These are phyloP conservation scores for Buathra laborator DNA, from an alignment of 2,888 invertebrate genomes.

Conservation along the genomic window DNA sequence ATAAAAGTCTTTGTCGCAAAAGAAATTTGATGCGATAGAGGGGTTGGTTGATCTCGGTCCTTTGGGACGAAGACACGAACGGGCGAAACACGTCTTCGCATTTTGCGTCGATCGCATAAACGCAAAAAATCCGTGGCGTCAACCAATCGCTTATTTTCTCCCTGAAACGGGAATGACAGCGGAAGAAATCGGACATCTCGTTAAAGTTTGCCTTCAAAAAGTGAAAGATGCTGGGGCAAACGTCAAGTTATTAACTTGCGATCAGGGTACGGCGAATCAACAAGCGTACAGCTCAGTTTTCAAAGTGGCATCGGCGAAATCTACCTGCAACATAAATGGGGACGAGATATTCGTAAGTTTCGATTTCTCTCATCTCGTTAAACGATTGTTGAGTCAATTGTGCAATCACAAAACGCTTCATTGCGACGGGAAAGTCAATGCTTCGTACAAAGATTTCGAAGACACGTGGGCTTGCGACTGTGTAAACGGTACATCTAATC, in stretches of 20 bases:
- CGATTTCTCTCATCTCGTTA: conserved; percentile 63
- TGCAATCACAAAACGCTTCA: conserved; percentile 35
- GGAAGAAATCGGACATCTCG: not conserved
- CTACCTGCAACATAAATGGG: conserved; percentile 2
- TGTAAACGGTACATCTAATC: conserved; percentile 22
- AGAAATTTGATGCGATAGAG: conserved; percentile 62
- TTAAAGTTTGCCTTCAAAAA: not conserved
- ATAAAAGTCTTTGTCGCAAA: too few species aligned
- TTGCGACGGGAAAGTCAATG: conserved; percentile 52
- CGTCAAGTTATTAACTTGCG: conserved; percentile 42
- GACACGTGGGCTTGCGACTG: conserved; percentile 47
- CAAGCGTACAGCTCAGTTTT: not conserved
- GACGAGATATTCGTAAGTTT: conserved; percentile 32
- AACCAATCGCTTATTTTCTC: conserved; percentile 59
- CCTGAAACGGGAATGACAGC: conserved; percentile 31
- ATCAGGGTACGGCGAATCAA: conserved; percentile 36
- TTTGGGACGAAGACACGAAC: conserved; percentile 47
- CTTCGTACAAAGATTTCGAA: conserved; percentile 42
- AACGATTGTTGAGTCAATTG: conserved; percentile 46
- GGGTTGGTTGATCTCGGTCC: conserved; percentile 62
- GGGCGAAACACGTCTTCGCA: conserved; percentile 46
- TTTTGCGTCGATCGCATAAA: conserved; percentile 64
- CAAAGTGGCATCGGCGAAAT: not conserved
- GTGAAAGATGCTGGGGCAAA: conserved; percentile 27
- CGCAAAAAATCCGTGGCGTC: conserved; percentile 62